These are phyloP conservation scores for Enteromius unitaeniatus DNA, from an alignment of 2,797 vertebrate species.

Conservation along the genomic window DNA sequence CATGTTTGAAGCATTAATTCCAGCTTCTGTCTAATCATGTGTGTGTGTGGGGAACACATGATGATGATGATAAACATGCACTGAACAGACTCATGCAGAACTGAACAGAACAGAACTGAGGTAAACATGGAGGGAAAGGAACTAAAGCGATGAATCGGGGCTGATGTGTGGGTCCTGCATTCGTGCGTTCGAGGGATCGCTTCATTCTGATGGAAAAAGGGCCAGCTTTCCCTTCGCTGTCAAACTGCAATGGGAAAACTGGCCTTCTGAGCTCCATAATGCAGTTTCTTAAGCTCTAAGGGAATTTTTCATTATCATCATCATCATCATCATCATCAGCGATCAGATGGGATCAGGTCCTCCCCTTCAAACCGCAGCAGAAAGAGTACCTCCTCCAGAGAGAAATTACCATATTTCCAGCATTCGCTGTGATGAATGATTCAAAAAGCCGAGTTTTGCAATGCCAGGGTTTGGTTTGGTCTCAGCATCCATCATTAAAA, in stretches of 20 bases:
- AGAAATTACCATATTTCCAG: slow-evolving; percentile 33
- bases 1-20: background rate
- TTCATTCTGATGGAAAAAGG: slow-evolving; percentile 11
- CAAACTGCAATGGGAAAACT: slow-evolving; percentile 48
- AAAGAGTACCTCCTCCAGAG: slow-evolving; percentile 43
- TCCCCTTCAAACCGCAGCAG: slow-evolving; percentile 64
- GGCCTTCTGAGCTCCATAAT: slow-evolving; percentile 1
- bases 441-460: slow-evolving; percentile 17
- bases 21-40: background rate
- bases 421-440: slow-evolving; percentile 36
- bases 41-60: slow-evolving; percentile 37
- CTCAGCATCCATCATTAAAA: slow-evolving; percentile 14
- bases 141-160: slow-evolving; percentile 43
- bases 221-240: slow-evolving; percentile 47
- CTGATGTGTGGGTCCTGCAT: background rate
- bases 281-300: slow-evolving; percentile 31
- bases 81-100: slow-evolving; percentile 55
- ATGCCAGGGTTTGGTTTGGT: slow-evolving; percentile 1
- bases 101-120: slow-evolving; percentile 23
- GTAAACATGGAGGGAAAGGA: slow-evolving; percentile 49
- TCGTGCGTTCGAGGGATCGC: background rate
- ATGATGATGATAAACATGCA: slow-evolving; percentile 55
- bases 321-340: slow-evolving; percentile 30
- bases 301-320: slow-evolving; percentile 48
- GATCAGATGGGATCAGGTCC: slow-evolving; percentile 46